Evolutionary conservation across 2,113 vertebrate species (phyloP).

Genomic region (Triplophysa siluroides): DNA sequence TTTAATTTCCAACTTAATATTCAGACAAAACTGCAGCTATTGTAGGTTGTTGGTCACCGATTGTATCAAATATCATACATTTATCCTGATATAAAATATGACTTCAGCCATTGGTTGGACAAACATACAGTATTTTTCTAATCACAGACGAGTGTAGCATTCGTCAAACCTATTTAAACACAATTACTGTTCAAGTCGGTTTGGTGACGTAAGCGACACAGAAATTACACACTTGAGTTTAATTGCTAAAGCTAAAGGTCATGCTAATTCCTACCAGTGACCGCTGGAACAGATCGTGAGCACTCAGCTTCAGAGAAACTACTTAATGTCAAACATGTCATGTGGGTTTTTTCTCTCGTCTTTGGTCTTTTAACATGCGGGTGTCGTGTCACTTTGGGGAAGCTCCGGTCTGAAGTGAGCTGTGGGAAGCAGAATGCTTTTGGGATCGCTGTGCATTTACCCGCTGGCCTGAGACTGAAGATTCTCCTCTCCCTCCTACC

Average conservation of each 20-base stretch:
- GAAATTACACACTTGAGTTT: neutral
- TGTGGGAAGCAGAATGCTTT: conserved; percentile 36
- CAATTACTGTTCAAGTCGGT: neutral
- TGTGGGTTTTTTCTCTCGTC: neutral
- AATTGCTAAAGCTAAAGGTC: neutral
- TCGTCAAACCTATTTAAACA: too few relatives aligned
- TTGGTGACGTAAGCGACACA: neutral
- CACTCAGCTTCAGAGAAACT: neutral
- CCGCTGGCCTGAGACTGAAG: conserved; percentile 34
- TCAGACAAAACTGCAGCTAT: too few relatives aligned
- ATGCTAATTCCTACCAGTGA: too few relatives aligned
- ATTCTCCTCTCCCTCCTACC: conserved; percentile 43
- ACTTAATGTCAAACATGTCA: neutral
- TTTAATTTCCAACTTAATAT: too few relatives aligned
- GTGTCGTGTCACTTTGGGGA: conserved; percentile 28
- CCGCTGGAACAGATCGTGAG: too few relatives aligned
- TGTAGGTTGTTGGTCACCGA: too few relatives aligned
- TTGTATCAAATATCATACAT: too few relatives aligned
- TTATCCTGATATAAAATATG: too few relatives aligned
- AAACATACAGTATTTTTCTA: neutral
- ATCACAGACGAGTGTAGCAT: too few relatives aligned
- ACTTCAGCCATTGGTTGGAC: too few relatives aligned
- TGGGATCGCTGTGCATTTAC: conserved; percentile 35
- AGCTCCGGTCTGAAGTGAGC: conserved; percentile 16
- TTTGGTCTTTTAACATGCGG: conserved; percentile 2